Conservation (phyloP, 2,797 vertebrate genomes). For the Sciurus vulgaris region DNA sequence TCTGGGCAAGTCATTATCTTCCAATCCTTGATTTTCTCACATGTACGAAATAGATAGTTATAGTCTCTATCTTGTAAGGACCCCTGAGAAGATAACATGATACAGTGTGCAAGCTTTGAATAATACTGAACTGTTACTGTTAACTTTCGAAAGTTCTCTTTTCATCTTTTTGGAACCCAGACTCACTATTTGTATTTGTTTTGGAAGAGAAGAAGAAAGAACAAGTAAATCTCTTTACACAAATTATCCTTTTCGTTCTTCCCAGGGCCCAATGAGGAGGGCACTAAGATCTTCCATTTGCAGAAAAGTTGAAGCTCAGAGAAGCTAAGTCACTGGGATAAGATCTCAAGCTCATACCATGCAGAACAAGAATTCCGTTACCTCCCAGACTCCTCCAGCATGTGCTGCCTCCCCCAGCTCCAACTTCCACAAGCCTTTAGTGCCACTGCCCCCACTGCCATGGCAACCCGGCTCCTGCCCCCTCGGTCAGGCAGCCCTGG, state of each 20-base stretch:
- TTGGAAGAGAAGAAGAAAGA: neutral
- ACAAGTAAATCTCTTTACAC: neutral
- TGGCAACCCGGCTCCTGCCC: neutral
- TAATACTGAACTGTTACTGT: neutral
- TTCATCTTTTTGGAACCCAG: neutral
- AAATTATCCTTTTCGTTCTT: neutral
- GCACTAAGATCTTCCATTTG: neutral
- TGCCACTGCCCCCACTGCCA: neutral
- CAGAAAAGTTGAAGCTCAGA: neutral
- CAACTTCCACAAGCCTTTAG: too few species aligned
- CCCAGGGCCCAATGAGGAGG: neutral
- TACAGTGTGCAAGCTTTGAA: neutral
- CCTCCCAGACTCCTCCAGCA: neutral
- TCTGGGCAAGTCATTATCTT: neutral
- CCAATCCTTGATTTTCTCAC: neutral
- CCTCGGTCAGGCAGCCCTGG: neutral
- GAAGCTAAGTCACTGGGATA: neutral
- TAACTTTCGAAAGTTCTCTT: neutral
- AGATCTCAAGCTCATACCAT: neutral
- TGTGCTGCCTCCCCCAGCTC: neutral
- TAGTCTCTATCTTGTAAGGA: neutral
- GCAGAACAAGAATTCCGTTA: neutral
- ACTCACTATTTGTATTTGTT: neutral
- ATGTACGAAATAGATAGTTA: neutral
- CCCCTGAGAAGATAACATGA: neutral